These are phyloP conservation scores for Megaceryle alcyon DNA, from an alignment of 2,797 vertebrate genomes.

Conservation along the genomic window DNA sequence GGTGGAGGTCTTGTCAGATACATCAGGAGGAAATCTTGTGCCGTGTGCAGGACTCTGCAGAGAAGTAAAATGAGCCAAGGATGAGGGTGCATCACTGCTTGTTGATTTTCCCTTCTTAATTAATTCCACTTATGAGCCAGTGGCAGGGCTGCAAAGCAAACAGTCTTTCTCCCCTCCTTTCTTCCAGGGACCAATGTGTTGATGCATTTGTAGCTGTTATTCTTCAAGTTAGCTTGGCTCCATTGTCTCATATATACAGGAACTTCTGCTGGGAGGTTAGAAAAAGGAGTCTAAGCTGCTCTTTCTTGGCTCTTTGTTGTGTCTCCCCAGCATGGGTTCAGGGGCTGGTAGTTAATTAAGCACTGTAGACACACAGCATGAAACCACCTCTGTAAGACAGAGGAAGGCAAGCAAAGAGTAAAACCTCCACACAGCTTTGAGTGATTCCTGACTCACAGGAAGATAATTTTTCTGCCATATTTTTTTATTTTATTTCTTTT, in stretches of 20 bases:
- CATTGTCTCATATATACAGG: rapidly evolving
- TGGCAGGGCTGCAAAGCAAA: not conserved
- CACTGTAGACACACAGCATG: not conserved
- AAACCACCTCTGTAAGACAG: not conserved
- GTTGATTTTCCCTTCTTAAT: not conserved
- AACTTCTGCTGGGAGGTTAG: not conserved
- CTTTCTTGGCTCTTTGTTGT: rapidly evolving
- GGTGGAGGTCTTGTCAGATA: not conserved
- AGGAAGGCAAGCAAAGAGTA: constrained; percentile 1
- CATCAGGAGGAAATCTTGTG: not conserved
- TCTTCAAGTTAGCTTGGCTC: not conserved
- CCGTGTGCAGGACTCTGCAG: not conserved
- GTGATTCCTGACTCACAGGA: not conserved
- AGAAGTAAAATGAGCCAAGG: not conserved
- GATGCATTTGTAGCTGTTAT: not conserved
- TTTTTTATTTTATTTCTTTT: not conserved
- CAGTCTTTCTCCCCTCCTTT: not conserved
- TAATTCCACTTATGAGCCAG: constrained; percentile 6
- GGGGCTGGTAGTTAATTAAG: not conserved
- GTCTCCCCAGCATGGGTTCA: not conserved
- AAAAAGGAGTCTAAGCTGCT: not conserved
- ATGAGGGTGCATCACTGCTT: not conserved
- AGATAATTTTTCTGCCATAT: not conserved
- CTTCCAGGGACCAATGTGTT: not conserved
- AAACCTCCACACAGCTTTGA: not conserved